phyloP scores from a whole-genome alignment of 2,797 vertebrate species.

The Austrolebias charrua region DNA sequence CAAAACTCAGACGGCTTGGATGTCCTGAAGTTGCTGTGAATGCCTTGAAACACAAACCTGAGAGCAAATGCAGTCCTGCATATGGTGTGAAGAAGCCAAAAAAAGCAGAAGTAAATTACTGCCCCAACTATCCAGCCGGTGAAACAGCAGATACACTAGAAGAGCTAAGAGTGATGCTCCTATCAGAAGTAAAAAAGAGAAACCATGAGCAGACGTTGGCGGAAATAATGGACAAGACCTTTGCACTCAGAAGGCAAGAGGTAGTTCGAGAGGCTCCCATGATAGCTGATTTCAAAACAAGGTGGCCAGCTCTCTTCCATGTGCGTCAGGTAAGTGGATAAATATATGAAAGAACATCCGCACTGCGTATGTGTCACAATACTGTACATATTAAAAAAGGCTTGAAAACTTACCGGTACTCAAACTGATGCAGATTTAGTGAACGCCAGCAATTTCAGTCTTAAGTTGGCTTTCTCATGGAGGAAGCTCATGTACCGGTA shows the following conservation, averaged over 20 bases:
- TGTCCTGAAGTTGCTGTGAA: slow-evolving; percentile 9
- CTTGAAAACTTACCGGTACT: too few species aligned
- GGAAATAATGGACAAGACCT: slow-evolving; percentile 1
- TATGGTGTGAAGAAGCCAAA: slow-evolving; percentile 16
- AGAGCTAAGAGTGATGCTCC: not conserved
- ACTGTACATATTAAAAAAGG: too few species aligned
- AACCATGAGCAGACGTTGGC: slow-evolving; percentile 1
- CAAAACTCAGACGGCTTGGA: slow-evolving; percentile 2
- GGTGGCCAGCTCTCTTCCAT: too few species aligned
- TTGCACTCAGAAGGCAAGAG: slow-evolving; percentile 17
- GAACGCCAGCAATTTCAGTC: too few species aligned
- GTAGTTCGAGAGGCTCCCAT: too few species aligned
- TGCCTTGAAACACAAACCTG: slow-evolving; percentile 4
- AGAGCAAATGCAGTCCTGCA: slow-evolving; percentile 1
- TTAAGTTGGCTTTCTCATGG: too few species aligned
- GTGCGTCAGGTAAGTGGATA: too few species aligned
- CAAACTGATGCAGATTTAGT: too few species aligned
- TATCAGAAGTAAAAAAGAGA: slow-evolving; percentile 2
- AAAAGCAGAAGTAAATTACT: slow-evolving; percentile 23
- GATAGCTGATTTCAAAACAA: too few species aligned
- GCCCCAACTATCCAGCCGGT: not conserved
- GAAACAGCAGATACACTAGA: slow-evolving; percentile 17
- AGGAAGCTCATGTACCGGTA: too few species aligned
- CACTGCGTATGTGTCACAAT: not conserved
- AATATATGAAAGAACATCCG: not conserved